Evolutionary conservation across 2,797 vertebrate species (phyloP).

Genomic region (Pseudomugil tenellus): DNA sequence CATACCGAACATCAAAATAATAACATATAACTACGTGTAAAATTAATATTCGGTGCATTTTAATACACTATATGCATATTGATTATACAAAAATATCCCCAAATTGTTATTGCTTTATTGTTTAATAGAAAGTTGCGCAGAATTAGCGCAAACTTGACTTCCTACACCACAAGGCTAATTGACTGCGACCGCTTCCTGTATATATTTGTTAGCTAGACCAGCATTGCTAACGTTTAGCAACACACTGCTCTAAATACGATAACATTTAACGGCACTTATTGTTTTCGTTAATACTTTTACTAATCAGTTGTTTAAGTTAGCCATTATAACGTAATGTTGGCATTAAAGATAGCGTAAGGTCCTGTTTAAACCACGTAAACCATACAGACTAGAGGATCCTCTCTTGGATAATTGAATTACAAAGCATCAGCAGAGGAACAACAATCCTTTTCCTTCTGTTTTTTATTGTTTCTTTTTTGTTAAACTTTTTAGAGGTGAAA

Average conservation of each 20-base stretch:
- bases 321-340: not conserved
- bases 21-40: rapidly evolving
- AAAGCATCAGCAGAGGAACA: conserved; percentile 1
- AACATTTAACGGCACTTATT: not conserved
- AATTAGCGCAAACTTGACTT: conserved; percentile 52
- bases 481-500: not conserved
- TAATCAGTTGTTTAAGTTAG: not conserved
- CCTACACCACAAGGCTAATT: not conserved
- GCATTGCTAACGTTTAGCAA: not conserved
- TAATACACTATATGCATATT: not conserved
- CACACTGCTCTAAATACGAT: not conserved
- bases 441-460: not conserved
- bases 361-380: conserved; percentile 28
- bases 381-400: conserved; percentile 7
- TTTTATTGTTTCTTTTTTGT: not conserved
- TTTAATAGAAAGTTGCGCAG: conserved; percentile 41
- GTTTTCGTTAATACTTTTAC: not conserved
- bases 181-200: conserved; percentile 42
- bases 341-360: not conserved
- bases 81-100: no score
- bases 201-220: conserved; percentile 27
- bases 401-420: not conserved
- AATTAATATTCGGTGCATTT: not conserved
- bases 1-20: conserved; percentile 13
- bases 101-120: no score